Percentiles rank a stretch among this genome's conserved stretches.
Evolutionary conservation across 2,113 vertebrate genomes (phyloP).

Genomic region (Hipposideros armiger): DNA sequence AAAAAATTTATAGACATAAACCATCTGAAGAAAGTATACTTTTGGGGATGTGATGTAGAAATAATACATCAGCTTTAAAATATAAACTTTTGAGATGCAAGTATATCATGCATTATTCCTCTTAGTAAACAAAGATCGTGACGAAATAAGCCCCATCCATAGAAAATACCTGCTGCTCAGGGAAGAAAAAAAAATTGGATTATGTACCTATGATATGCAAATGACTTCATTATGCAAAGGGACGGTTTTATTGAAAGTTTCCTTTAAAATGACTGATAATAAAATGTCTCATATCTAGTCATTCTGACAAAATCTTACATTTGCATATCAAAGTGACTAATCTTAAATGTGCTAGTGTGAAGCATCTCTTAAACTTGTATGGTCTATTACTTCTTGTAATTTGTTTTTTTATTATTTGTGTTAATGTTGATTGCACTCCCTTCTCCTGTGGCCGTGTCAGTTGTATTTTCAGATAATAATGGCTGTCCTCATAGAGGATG

Average conservation of each 20-base stretch:
- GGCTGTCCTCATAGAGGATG: background rate
- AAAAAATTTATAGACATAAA: constrained; percentile 63
- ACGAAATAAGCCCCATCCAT: constrained; percentile 10
- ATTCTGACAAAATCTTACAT: constrained; percentile 15
- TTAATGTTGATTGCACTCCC: background rate
- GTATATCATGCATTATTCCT: constrained; percentile 63
- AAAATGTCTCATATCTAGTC: background rate
- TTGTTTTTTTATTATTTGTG: background rate
- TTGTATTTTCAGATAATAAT: background rate
- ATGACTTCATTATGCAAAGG: background rate
- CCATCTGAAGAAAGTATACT: constrained; percentile 63
- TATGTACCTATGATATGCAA: background rate
- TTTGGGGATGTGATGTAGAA: constrained; percentile 59
- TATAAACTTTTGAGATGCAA: constrained; percentile 59
- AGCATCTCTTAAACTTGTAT: background rate
- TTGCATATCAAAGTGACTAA: background rate
- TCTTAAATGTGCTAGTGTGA: background rate
- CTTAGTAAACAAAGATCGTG: constrained; percentile 51
- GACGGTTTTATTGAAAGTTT: background rate
- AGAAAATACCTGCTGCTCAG: background rate
- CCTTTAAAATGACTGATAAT: constrained; percentile 49
- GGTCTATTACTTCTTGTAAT: background rate
- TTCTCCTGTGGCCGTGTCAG: background rate
- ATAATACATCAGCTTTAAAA: constrained; percentile 63
- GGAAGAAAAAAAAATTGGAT: background rate